Evolutionary conservation across 2,888 invertebrate genomes (phyloP), one percentile per base, ranked within the genome.

Genomic region (Lamellibrachia satsuma): DNA sequence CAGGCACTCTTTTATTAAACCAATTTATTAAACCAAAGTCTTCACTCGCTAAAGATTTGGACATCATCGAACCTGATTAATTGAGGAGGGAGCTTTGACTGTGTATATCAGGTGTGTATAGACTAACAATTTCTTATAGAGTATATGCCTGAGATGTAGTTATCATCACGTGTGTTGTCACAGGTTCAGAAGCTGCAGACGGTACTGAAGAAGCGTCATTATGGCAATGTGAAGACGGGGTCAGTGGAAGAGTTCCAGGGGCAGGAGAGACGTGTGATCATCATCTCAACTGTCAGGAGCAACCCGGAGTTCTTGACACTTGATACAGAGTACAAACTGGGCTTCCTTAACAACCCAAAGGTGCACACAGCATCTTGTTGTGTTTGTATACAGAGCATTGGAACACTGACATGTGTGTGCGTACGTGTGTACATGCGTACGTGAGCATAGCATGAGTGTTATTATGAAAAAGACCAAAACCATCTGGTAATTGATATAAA

Each of bases 241-340:
- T 95, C 95, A 3, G 95, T 95, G 90, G 96, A 96, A 93, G 96
- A 96, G 92, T 96, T 96, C 93, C 96, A 96, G 93, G 96, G 96
- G 51, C 95, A 95, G 93, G 96, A 96, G 93, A 93, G 95, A n/a
- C 94, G 94, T 75, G 95, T 96, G 91, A 95, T 96, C 93, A 95
- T 96, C 52, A 95, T 96, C 8, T 95, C 95, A 90, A 95, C 96
- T 52, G 96, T 96, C 39, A 94, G 96, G 8, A 95, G 95, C 94
- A 95, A 94, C 92, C 95, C 95, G 2, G 94, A 95, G 51, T 95
- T 94, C 92, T 93, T 95, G 90, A 93, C 93, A 51, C 92, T 95
- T 3, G 96, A 96, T 94, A 93, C 94, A 90, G 94, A 95, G 92
- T 95, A 94, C 93, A 94, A 94, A 92, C 94, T 96, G 1, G 96